Percentiles rank a stretch among this genome's conserved stretches.
Evolutionary conservation across 2,888 invertebrate species (phyloP).

Genomic region (Blomia tropicalis): DNA sequence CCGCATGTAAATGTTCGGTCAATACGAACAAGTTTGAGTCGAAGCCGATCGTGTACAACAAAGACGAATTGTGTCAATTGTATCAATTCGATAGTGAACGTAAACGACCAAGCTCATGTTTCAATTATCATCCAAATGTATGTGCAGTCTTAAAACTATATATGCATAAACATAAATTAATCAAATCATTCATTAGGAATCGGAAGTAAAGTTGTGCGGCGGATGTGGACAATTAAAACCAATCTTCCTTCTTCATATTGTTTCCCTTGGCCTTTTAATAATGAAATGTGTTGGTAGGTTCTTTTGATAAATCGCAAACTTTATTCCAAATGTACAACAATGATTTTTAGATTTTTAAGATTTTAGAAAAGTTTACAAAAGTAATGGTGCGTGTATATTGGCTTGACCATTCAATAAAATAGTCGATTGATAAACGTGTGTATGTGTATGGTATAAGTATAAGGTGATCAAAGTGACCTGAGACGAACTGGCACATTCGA

Average conservation of each 20-base stretch:
- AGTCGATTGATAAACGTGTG: background rate
- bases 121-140: background rate
- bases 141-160: too few species aligned
- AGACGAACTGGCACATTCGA: background rate
- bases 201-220: background rate
- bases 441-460: background rate
- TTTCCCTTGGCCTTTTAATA: background rate
- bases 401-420: background rate
- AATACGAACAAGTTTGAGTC: conserved; percentile 28
- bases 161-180: too few species aligned
- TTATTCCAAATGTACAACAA: too few species aligned
- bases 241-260: background rate
- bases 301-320: background rate
- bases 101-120: background rate
- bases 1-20: conserved; percentile 29
- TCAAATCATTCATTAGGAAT: background rate
- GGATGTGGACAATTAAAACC: background rate
- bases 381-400: conserved; percentile 7
- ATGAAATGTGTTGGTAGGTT: too few species aligned
- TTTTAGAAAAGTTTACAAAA: conserved; percentile 8
- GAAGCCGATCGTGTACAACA: conserved; percentile 3
- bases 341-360: background rate
- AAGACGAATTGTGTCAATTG: background rate
- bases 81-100: background rate
- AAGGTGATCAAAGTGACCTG: background rate